phyloP scores from a whole-genome alignment of 64 coral and sea anemone genomes.

The Actinia tenebrosa region DNA sequence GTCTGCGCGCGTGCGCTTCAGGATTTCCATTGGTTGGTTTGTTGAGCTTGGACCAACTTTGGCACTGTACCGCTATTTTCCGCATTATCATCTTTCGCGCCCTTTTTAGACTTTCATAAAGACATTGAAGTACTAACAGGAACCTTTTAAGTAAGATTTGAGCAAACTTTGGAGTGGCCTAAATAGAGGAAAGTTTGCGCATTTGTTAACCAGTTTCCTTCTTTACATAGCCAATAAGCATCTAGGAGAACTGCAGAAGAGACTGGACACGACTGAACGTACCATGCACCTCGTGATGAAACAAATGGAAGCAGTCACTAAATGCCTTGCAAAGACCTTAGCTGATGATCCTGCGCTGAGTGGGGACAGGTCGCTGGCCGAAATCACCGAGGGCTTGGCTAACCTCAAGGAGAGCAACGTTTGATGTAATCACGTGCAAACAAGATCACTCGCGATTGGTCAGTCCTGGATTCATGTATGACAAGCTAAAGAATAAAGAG shows the following conservation, averaged over 20 bases:
- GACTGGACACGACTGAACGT: slow-evolving; percentile 93
- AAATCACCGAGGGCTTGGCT: slow-evolving; percentile 79
- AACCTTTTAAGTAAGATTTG: too few relatives aligned
- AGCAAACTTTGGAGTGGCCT: too few relatives aligned
- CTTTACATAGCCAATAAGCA: slow-evolving; percentile 8
- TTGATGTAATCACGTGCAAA: slow-evolving; percentile 16
- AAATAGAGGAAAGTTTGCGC: too few relatives aligned
- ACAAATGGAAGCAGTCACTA: slow-evolving; percentile 99
- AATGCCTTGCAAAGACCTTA: slow-evolving; percentile 92
- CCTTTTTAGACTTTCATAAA: too few relatives aligned
- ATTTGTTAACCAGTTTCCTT: neutral
- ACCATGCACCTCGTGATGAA: slow-evolving; percentile 99
- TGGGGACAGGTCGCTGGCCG: slow-evolving; percentile 71
- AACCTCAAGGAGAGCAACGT: slow-evolving; percentile 94
- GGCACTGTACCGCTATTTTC: too few relatives aligned
- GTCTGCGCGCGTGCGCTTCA: too few relatives aligned
- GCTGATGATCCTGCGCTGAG: slow-evolving; percentile 76
- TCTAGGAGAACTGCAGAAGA: slow-evolving; percentile 74
- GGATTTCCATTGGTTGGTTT: too few relatives aligned
- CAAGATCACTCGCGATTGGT: neutral
- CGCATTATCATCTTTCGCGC: too few relatives aligned
- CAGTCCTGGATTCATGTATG: neutral
- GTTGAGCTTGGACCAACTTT: too few relatives aligned
- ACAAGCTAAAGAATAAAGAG: too few relatives aligned
- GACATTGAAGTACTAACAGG: too few relatives aligned